These are phyloP conservation scores for Ctenoplectra terminalis DNA, from an alignment of 1,140 invertebrate species.

Conservation along the genomic window DNA sequence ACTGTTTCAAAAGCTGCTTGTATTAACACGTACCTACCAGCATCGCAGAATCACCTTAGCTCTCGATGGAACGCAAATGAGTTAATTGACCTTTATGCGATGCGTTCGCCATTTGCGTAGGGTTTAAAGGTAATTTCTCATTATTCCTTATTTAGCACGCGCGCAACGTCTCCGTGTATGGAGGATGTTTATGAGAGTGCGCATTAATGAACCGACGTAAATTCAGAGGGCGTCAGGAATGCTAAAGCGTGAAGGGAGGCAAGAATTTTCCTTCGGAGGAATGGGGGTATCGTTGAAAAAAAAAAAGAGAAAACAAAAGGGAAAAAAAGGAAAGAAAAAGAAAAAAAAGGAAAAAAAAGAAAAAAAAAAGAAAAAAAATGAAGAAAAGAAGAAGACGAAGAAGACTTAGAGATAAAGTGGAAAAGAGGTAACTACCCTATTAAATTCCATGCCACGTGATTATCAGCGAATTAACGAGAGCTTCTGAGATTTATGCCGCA, in stretches of 20 bases:
- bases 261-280: background rate
- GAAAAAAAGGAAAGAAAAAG: no score
- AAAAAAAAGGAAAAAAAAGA: no score
- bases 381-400: background rate
- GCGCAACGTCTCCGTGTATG: background rate
- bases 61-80: constrained; percentile 37
- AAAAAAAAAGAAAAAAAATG: no score
- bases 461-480: constrained; percentile 40
- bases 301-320: background rate
- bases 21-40: background rate
- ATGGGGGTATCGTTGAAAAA: background rate
- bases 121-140: constrained; percentile 31
- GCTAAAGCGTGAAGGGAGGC: background rate
- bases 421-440: background rate
- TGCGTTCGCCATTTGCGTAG: background rate
- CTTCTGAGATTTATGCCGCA: constrained; percentile 35
- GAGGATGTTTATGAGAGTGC: background rate
- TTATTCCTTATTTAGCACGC: constrained; percentile 1
- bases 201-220: constrained; percentile 34
- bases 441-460: constrained; percentile 19
- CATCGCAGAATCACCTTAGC: background rate
- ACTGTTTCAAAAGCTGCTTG: no score
- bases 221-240: constrained; percentile 19
- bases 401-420: background rate
- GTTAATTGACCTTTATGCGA: constrained; percentile 56